These are phyloP conservation scores for Dendrolimus houi DNA, from an alignment of 2,888 invertebrate genomes.

Conservation along the genomic window DNA sequence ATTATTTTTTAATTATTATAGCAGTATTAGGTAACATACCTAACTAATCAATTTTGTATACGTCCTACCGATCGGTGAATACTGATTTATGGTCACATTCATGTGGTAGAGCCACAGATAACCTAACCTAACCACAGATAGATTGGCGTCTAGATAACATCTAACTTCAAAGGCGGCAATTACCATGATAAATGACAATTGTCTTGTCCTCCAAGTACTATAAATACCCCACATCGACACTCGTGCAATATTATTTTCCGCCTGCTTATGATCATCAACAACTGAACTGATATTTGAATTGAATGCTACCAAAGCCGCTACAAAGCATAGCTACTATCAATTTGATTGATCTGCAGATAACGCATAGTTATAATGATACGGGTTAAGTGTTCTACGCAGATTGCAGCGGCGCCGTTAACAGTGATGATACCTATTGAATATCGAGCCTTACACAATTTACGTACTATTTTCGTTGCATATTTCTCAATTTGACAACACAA, in stretches of 20 bases:
- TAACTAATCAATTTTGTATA: slow-evolving; percentile 28
- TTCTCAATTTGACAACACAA: slow-evolving; percentile 1
- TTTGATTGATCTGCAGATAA: slow-evolving; percentile 57
- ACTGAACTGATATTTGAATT: slow-evolving; percentile 63
- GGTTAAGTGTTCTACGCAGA: slow-evolving; percentile 15
- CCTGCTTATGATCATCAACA: slow-evolving; percentile 62
- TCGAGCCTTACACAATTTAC: neutral
- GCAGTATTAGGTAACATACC: slow-evolving; percentile 19
- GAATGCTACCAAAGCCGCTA: slow-evolving; percentile 56
- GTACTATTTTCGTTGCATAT: slow-evolving; percentile 3
- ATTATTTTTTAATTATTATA: neutral
- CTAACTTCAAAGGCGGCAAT: slow-evolving; percentile 70
- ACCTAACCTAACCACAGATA: too few relatives aligned
- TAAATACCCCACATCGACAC: slow-evolving; percentile 60
- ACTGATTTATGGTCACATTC: slow-evolving; percentile 46
- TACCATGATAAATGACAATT: slow-evolving; percentile 71
- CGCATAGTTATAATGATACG: slow-evolving; percentile 43
- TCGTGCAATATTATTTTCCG: slow-evolving; percentile 65
- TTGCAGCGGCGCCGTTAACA: neutral
- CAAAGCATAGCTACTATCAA: slow-evolving; percentile 35
- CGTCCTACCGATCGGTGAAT: slow-evolving; percentile 33
- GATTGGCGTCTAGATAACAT: slow-evolving; percentile 58
- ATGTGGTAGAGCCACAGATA: too few relatives aligned
- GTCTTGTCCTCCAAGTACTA: slow-evolving; percentile 65
- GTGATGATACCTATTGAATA: neutral